A percentile compares a stretch with the other conserved stretches of the same genome.
Evolutionary conservation across 2,888 invertebrate genomes (phyloP).

Genomic region (Ophioninae sp.): DNA sequence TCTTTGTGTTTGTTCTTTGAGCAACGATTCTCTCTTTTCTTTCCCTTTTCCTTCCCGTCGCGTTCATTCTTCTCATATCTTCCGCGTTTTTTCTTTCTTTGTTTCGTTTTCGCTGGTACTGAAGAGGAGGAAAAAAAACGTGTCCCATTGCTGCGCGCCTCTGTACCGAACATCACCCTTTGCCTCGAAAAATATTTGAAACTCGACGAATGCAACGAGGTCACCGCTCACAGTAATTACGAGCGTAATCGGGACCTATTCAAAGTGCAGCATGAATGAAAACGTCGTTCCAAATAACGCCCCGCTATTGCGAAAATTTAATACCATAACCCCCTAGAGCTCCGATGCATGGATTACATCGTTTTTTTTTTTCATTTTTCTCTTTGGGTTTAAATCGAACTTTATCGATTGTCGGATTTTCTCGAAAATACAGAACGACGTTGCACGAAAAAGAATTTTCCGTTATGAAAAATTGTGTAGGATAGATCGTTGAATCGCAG

Average conservation of each 20-base stretch:
- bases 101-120: not conserved
- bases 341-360: not conserved
- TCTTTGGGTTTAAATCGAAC: not conserved
- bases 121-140: not conserved
- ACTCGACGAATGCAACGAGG: not conserved
- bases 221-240: not conserved
- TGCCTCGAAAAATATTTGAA: not conserved
- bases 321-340: not conserved
- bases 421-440: not conserved
- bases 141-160: not conserved
- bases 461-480: not conserved
- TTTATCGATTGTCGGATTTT: not conserved
- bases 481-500: not conserved
- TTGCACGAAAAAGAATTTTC: not conserved
- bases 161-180: not conserved
- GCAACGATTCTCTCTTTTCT: not conserved
- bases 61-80: not conserved
- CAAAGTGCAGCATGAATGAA: not conserved
- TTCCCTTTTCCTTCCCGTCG: not conserved
- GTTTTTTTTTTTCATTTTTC: not conserved
- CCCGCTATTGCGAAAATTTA: not conserved
- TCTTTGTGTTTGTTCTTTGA: not conserved
- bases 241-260: not conserved
- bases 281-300: not conserved
- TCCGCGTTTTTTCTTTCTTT: not conserved